Base-by-base conservation (phyloP, 2,888 invertebrate genomes). In the Torymus texanus region DNA sequence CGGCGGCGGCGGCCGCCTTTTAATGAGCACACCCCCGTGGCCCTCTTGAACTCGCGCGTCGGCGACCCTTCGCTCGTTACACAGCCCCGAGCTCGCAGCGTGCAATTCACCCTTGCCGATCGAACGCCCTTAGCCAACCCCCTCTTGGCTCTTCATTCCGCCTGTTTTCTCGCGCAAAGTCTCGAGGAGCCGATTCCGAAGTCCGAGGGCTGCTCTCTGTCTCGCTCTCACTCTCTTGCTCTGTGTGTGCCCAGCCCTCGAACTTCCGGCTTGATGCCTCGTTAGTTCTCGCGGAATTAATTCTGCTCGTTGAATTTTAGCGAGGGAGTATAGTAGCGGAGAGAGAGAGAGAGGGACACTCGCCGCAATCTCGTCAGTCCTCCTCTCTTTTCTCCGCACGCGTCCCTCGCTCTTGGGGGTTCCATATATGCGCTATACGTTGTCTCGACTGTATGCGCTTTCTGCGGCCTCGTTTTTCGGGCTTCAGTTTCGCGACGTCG, bases 251-350 rank as follows among this genome's bases (percentile, higher is more conserved):
- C 82, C 82, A 84, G 83, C 84, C 82, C 84, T 84, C 82, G 67
- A 85, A 84, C 82, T 84, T 84, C 84, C 84, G 81, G 83, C 82
- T 84, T 82, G 83, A 84, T 83, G 84, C 84, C 85, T 85, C 84
- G 84, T 85, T 84, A 84, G 83, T 82, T 83, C 58, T 58, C 81
- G 81, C 78, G 82, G 82, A 84, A 85, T 85, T 84, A 85, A 85
- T 85, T 84, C 81, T 83, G 82, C 84, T 83, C 83, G 81, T 82
- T 83, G 84, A 85, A 84, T 85, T 84, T 84, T 83, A 83, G 82
- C 75, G 3, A 73, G 71, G 63, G 29, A 65, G 53, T 8, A 41
- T 18, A 65, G 53, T 8, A 41, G 51, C 13, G 14, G 41, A 58
- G 41, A 4, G 50, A 10, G 14, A 41, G 41, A 56, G 56, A 13